A percentile compares a stretch with the other conserved stretches of the same genome.
Evolutionary conservation across 1,140 invertebrate genomes (phyloP).

Genomic region (Drosophila dunni): DNA sequence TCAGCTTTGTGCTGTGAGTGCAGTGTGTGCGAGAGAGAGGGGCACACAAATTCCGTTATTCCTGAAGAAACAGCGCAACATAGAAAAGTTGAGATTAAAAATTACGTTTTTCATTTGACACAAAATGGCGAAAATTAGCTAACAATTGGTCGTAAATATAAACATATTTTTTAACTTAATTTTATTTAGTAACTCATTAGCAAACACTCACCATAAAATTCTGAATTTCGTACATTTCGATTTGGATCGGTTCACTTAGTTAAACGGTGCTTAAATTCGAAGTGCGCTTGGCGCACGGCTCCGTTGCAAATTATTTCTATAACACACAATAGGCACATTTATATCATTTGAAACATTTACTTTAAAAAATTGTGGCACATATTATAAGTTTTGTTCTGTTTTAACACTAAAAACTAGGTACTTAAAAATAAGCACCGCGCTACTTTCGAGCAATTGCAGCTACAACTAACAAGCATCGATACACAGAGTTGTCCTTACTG

Average conservation of each 20-base stretch:
- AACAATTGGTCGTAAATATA: background rate
- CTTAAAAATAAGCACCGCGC: conserved; percentile 36
- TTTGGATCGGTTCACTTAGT: conserved; percentile 3
- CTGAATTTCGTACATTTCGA: conserved; percentile 12
- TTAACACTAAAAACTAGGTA: conserved; percentile 42
- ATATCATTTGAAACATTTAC: conserved; percentile 60
- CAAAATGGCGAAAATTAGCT: conserved; percentile 33
- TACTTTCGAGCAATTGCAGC: conserved; percentile 23
- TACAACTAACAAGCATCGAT: conserved; percentile 20
- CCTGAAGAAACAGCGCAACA: conserved; percentile 35
- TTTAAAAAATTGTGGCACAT: conserved; percentile 36
- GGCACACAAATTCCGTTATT: conserved; percentile 53
- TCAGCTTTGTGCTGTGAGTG: conserved; percentile 15
- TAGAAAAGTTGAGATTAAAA: conserved; percentile 24
- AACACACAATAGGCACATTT: conserved; percentile 68
- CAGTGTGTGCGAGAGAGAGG: conserved; percentile 30
- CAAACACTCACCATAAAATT: conserved; percentile 23
- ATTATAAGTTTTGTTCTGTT: conserved; percentile 17
- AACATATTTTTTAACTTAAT: background rate
- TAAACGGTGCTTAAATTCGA: conserved; percentile 68
- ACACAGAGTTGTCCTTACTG: background rate
- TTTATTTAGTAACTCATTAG: background rate
- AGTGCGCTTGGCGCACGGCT: conserved; percentile 62
- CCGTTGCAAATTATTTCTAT: conserved; percentile 40
- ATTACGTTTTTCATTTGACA: conserved; percentile 14